Percentiles rank a stretch among this genome's conserved stretches.
Conservation (phyloP, 1,140 invertebrate species). For the Palaemon carinicauda region DNA sequence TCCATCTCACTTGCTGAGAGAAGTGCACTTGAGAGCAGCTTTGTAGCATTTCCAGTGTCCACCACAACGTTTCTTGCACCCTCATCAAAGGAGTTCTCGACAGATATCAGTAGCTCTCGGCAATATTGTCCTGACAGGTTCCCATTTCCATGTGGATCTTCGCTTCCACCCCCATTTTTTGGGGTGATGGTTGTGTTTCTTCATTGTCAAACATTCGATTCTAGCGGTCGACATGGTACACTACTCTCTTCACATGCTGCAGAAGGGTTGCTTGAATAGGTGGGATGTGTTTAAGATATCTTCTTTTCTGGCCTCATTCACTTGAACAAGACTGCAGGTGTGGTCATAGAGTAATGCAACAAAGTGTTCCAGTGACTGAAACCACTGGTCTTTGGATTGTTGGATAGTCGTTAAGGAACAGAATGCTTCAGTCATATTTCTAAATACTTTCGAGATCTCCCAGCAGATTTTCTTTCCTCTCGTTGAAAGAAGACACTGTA, state of each 20-base stretch:
- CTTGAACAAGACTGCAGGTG: slow-evolving; percentile 7
- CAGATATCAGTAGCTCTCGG: neutral
- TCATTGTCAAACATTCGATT: neutral
- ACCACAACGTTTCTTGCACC: neutral
- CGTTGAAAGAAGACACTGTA: too few species aligned
- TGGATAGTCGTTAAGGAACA: too few species aligned
- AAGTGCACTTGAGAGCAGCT: slow-evolving; percentile 21
- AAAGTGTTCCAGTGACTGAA: slow-evolving; percentile 11
- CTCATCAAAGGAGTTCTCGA: neutral
- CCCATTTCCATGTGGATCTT: neutral
- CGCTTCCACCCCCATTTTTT: neutral
- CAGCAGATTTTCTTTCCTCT: too few species aligned
- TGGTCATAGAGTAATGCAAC: neutral
- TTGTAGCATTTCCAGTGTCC: neutral
- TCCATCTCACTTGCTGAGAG: slow-evolving; percentile 13
- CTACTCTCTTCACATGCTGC: slow-evolving; percentile 6
- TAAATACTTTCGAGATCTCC: too few species aligned
- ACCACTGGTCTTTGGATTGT: too few species aligned
- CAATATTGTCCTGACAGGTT: slow-evolving; percentile 9
- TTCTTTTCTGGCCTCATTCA: slow-evolving; percentile 12
- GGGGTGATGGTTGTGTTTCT: too few species aligned
- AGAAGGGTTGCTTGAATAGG: slow-evolving; percentile 7
- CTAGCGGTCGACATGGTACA: neutral
- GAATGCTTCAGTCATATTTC: too few species aligned
- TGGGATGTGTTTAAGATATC: slow-evolving; percentile 5